phyloP scores from a whole-genome alignment of 1,140 invertebrate species.

The Caenorhabditis inopinata region DNA sequence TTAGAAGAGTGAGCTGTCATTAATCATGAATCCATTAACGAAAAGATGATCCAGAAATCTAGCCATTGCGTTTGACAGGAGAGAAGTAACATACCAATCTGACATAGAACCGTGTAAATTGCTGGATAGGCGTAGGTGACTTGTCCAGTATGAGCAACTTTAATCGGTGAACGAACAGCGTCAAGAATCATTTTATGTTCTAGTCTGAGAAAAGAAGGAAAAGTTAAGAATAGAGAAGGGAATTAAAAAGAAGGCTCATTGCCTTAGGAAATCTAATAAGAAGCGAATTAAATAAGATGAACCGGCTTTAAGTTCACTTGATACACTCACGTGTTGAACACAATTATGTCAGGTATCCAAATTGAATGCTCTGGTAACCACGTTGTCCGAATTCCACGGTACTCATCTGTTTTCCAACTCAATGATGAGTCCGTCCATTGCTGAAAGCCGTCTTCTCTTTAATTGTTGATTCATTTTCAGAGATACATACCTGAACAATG shows the following conservation, averaged over 20 bases:
- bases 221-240: too few relatives aligned
- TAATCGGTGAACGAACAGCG: slow-evolving; percentile 47
- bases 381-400: slow-evolving; percentile 52
- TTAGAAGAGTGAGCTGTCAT: neutral
- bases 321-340: slow-evolving; percentile 66
- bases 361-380: slow-evolving; percentile 56
- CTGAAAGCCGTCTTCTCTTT: slow-evolving; percentile 47
- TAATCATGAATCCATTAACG: slow-evolving; percentile 16
- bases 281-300: too few relatives aligned
- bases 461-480: too few relatives aligned
- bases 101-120: slow-evolving; percentile 51
- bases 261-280: too few relatives aligned
- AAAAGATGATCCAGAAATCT: neutral
- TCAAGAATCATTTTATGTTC: slow-evolving; percentile 49
- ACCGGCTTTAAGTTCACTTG: too few relatives aligned
- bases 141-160: slow-evolving; percentile 42
- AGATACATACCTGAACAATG: slow-evolving; percentile 44
- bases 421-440: slow-evolving; percentile 60
- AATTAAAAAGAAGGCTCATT: too few relatives aligned
- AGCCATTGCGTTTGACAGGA: neutral
- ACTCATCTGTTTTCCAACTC: slow-evolving; percentile 54
- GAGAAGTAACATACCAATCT: slow-evolving; percentile 38
- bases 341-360: slow-evolving; percentile 64
- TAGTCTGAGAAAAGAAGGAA: slow-evolving; percentile 47
- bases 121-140: slow-evolving; percentile 52